Evolutionary conservation across 1,140 invertebrate genomes (phyloP), one percentile per base, ranked within the genome.

Genomic region (Delia radicum): DNA sequence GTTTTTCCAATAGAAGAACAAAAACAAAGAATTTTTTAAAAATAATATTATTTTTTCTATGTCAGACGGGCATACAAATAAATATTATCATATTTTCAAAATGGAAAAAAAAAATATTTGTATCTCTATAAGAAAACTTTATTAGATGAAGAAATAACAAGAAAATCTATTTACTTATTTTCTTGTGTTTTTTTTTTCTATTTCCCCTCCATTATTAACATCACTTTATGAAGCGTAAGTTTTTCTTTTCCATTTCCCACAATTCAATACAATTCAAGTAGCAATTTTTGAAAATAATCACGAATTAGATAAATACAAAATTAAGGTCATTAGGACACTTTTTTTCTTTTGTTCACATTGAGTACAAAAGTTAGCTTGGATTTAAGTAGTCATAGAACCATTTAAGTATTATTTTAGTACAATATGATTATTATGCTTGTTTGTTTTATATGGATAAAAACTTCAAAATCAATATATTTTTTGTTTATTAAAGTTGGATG

Each of bases 401-500:
- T 65, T 18, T 15, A 6, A 65, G 26, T 29, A 28, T 29, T 65
- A 28, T 65, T 27, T 65, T 65, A 29, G 27, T 65, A 42, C 37
- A 42, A 42, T 42, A 65, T 29, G 27, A 65, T 65, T 29, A 7
- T 13, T 29, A 27, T n/a, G n/a, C n/a, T 63, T 31, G 13, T 65
- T 65, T 29, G 62, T n/a, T n/a, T n/a, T n/a, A n/a, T n/a, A n/a
- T n/a, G 28, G 15, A 27, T 12, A 26, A 65, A 29, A 65, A 65
- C 62, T 65, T 65, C 62, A 65, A 29, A 65, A 65, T 65, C 62
- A 65, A 65, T 65, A 65, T 65, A 65, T n/a, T n/a, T n/a, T n/a
- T n/a, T n/a, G n/a, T n/a, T n/a, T n/a, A n/a, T 12, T 15, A 65
- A 65, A 28, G 27, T 65, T 65, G 28, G 55, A 0, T 29, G 26